phyloP scores from a whole-genome alignment of 2,113 vertebrate species.

The Calidris pygmaea region DNA sequence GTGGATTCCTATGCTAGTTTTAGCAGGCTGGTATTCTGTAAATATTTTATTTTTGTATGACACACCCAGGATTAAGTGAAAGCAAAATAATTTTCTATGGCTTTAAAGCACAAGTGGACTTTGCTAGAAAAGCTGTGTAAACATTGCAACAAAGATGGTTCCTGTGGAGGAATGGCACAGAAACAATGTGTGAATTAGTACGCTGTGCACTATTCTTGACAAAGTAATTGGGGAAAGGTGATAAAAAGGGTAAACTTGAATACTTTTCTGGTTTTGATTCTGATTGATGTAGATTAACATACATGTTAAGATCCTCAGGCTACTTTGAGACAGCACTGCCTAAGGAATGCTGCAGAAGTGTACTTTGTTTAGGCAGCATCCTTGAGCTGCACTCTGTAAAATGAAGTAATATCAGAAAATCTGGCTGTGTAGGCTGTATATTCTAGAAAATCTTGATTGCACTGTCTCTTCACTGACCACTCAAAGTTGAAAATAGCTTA shows the following conservation, averaged over 20 bases:
- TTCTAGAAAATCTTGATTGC: not conserved
- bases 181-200: not conserved
- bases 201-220: not conserved
- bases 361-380: not conserved
- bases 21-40: not conserved
- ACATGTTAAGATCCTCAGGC: not conserved
- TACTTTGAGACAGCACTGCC: not conserved
- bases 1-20: not conserved
- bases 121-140: slow-evolving; percentile 10
- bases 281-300: not conserved
- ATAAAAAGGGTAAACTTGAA: not conserved
- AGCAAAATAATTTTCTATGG: not conserved
- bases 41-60: not conserved
- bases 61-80: not conserved
- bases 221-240: not conserved
- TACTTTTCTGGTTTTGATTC: not conserved
- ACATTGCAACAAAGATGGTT: not conserved
- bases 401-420: not conserved
- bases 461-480: slow-evolving; percentile 8
- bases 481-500: slow-evolving; percentile 14
- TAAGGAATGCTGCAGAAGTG: not conserved
- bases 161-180: not conserved
- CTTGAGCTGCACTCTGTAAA: not conserved
- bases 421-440: not conserved
- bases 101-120: not conserved